A percentile compares a stretch with the other conserved stretches of the same genome.
These are phyloP conservation scores for Theretra japonica DNA, from an alignment of 2,888 invertebrate genomes.

Conservation along the genomic window DNA sequence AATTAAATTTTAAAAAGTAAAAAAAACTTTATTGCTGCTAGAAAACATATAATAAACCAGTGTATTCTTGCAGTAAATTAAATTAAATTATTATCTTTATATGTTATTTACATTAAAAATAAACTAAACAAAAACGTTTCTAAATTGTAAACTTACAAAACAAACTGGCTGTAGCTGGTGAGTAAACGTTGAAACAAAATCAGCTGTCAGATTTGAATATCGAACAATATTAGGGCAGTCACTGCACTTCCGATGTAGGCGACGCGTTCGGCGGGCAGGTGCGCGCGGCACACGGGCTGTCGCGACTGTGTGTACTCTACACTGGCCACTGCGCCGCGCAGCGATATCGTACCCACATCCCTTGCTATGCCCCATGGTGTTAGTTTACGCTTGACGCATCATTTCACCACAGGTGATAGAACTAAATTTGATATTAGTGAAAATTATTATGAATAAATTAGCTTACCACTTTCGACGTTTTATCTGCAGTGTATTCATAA, in stretches of 20 bases:
- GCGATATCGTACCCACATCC: constrained; percentile 37
- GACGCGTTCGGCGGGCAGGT: constrained; percentile 48
- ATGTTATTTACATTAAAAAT: neutral
- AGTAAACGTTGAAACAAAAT: constrained; percentile 37
- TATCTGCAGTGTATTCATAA: neutral
- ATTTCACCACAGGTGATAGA: constrained; percentile 24
- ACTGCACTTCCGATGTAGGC: constrained; percentile 74
- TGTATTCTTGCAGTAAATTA: too few species aligned
- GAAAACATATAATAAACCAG: too few species aligned
- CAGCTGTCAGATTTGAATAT: constrained; percentile 59
- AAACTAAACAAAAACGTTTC: neutral
- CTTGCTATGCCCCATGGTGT: constrained; percentile 30
- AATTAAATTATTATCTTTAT: too few species aligned
- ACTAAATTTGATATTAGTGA: constrained; percentile 1
- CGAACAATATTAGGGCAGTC: constrained; percentile 58
- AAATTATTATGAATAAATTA: constrained; percentile 17
- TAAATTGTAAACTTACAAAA: constrained; percentile 2
- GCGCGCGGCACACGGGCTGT: constrained; percentile 53
- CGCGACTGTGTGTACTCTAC: constrained; percentile 49
- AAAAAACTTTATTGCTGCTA: too few species aligned
- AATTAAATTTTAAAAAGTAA: too few species aligned
- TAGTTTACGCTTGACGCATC: constrained; percentile 27
- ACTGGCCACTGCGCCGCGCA: constrained; percentile 9
- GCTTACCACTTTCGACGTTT: neutral
- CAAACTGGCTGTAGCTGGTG: neutral